phyloP scores from a whole-genome alignment of 2,113 vertebrate genomes.

The Choloepus hoffmanni region DNA sequence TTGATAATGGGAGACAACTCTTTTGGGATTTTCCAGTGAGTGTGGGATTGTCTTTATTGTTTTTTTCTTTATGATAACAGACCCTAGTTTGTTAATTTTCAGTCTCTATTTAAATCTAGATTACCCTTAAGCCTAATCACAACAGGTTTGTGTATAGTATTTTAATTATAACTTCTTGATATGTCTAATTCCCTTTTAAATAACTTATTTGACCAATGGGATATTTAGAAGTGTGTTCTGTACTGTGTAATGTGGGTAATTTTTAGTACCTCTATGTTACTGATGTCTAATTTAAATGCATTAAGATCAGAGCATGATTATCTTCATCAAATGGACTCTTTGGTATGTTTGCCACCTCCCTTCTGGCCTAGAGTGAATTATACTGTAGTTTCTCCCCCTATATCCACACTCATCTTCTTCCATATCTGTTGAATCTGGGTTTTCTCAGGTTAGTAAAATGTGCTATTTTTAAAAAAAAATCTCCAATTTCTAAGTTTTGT shows the following conservation, averaged over 20 bases:
- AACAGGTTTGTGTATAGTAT: conserved; percentile 27
- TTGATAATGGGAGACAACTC: neutral
- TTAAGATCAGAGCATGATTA: neutral
- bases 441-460: neutral
- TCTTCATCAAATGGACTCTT: neutral
- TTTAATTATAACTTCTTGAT: conserved; percentile 30
- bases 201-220: neutral
- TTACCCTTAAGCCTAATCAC: neutral
- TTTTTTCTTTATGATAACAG: neutral
- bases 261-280: neutral
- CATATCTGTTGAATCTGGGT: neutral
- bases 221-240: neutral
- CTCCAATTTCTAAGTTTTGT: neutral
- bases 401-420: neutral
- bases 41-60: neutral
- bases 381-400: neutral
- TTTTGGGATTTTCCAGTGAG: neutral
- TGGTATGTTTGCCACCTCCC: neutral
- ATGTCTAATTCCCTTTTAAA: neutral
- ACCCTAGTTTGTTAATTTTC: neutral
- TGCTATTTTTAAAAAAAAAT: neutral
- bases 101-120: neutral
- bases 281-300: neutral
- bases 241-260: neutral
- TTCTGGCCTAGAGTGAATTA: neutral